Percentiles rank a stretch among this genome's conserved stretches.
phyloP scores from a whole-genome alignment of 2,888 invertebrate genomes.

The Leucozona laternaria region DNA sequence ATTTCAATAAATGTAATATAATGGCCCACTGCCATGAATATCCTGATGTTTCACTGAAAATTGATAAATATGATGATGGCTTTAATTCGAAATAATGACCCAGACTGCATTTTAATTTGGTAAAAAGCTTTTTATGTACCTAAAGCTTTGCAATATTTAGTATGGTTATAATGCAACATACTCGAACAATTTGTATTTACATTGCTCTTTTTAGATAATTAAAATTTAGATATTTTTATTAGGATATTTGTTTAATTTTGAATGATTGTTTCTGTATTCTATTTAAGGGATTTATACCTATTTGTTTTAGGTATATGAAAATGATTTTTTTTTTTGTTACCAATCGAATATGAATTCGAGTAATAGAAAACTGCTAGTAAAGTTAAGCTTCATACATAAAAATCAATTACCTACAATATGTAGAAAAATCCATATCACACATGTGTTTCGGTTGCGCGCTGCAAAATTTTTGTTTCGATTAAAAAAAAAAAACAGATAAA shows the following conservation, averaged over 20 bases:
- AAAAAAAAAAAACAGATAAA: constrained; percentile 56
- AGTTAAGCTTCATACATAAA: no score
- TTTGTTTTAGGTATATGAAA: not conserved
- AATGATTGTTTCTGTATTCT: not conserved
- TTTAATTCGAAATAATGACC: constrained; percentile 58
- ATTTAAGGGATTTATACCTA: not conserved
- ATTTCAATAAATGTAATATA: not conserved
- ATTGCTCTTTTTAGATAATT: constrained; percentile 5
- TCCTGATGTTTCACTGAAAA: constrained; percentile 19
- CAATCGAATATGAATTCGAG: no score
- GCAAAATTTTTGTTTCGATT: constrained; percentile 42
- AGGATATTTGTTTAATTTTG: not conserved
- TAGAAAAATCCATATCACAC: not conserved
- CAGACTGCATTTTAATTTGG: constrained; percentile 55
- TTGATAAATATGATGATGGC: constrained; percentile 45
- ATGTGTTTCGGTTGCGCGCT: not conserved
- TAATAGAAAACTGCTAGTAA: no score
- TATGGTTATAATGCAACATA: not conserved
- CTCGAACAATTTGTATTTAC: not conserved
- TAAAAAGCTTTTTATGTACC: constrained; percentile 40
- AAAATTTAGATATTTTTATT: not conserved
- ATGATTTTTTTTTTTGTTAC: not conserved
- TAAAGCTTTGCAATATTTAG: constrained; percentile 9
- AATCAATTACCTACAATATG: not conserved
- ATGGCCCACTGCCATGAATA: constrained; percentile 42